These are phyloP conservation scores for Meliscaeva auricollis DNA, from an alignment of 2,888 invertebrate species.

Conservation along the genomic window DNA sequence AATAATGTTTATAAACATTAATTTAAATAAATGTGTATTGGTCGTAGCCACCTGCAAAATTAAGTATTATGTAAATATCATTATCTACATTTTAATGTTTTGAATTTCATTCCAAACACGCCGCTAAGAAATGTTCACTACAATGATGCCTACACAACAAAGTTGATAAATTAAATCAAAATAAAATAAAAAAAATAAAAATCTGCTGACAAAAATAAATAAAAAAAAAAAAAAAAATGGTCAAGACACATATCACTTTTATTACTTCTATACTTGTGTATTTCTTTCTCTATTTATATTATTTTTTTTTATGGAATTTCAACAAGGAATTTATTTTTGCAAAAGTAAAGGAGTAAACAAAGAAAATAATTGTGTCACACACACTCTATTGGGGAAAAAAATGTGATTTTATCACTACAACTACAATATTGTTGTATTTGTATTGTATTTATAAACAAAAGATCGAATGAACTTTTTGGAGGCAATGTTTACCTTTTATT, in stretches of 20 bases:
- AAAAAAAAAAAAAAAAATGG: background rate
- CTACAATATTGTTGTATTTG: too few relatives aligned
- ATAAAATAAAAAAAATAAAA: conserved; percentile 12
- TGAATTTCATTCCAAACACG: conserved; percentile 5
- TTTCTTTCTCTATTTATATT: background rate
- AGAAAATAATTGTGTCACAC: conserved; percentile 24
- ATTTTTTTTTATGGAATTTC: background rate
- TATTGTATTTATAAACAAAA: conserved; percentile 27
- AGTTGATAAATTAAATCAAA: background rate
- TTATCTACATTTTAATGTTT: background rate
- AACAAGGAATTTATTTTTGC: conserved; percentile 9
- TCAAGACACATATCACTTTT: conserved; percentile 24
- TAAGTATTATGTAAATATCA: too few relatives aligned
- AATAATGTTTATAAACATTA: background rate
- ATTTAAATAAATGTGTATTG: background rate
- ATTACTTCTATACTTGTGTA: background rate
- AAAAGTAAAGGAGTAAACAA: conserved; percentile 15
- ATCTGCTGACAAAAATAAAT: conserved; percentile 21
- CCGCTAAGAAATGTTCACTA: conserved; percentile 3
- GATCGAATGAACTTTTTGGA: conserved; percentile 10
- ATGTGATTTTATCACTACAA: background rate
- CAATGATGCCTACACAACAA: background rate
- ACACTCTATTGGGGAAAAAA: background rate
- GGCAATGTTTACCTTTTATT: background rate
- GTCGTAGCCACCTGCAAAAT: background rate